phyloP scores from a whole-genome alignment of 2,888 invertebrate genomes.

The Apantesis nais region DNA sequence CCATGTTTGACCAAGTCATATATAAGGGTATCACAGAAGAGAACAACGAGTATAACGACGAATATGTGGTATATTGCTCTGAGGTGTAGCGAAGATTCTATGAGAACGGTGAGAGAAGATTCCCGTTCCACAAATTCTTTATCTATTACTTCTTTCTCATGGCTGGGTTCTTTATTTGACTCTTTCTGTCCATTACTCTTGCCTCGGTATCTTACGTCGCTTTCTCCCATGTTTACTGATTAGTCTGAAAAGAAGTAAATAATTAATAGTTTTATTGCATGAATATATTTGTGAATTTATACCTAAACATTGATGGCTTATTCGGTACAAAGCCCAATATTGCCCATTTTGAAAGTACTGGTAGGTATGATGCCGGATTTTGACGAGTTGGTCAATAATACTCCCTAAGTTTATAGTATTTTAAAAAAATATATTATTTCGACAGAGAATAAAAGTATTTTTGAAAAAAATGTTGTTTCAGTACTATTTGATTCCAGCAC shows the following conservation, averaged over 20 bases:
- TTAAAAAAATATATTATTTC: too few species aligned
- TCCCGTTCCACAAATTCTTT: constrained; percentile 88
- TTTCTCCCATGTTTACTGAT: constrained; percentile 35
- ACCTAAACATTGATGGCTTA: background rate
- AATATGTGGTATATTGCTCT: constrained; percentile 94
- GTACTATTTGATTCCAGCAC: too few species aligned
- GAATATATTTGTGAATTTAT: background rate
- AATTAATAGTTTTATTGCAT: background rate
- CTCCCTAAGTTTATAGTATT: too few species aligned
- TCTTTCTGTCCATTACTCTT: constrained; percentile 25
- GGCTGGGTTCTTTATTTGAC: background rate
- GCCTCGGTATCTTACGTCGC: too few species aligned
- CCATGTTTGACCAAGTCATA: constrained; percentile 91
- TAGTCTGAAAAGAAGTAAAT: constrained; percentile 29
- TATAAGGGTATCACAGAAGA: constrained; percentile 90
- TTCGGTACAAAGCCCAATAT: too few species aligned
- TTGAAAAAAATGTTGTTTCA: too few species aligned
- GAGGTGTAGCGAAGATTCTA: constrained; percentile 90
- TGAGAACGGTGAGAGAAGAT: constrained; percentile 92
- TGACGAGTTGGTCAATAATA: too few species aligned
- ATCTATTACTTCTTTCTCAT: too few species aligned
- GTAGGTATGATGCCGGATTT: too few species aligned
- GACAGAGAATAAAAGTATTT: too few species aligned
- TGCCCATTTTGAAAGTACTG: too few species aligned
- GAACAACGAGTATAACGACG: constrained; percentile 89